A percentile compares a stretch with the other conserved stretches of the same genome.
Conservation (phyloP, 2,888 invertebrate genomes). For the Cataglyphis altisquamis region DNA sequence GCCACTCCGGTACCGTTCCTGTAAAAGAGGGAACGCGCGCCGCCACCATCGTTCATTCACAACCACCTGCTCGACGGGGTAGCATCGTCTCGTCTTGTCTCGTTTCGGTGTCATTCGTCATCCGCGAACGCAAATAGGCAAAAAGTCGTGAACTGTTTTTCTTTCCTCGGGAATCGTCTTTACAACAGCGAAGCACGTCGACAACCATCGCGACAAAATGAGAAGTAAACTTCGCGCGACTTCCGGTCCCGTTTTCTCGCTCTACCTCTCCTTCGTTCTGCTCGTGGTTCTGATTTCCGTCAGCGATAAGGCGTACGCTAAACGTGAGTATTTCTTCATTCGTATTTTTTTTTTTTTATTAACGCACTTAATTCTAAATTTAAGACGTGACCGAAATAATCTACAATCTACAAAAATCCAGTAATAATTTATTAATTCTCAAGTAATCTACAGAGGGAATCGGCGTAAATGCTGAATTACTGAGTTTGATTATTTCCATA, state of each 20-base stretch:
- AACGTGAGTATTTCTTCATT: slow-evolving; percentile 76
- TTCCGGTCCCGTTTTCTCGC: slow-evolving; percentile 62
- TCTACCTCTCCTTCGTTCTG: slow-evolving; percentile 50
- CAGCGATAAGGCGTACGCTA: slow-evolving; percentile 74
- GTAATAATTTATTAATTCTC: not conserved
- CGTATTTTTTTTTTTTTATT: not conserved
- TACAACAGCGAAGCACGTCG: not conserved
- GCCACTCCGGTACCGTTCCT: slow-evolving; percentile 73
- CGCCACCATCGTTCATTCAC: slow-evolving; percentile 79
- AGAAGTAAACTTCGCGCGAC: slow-evolving; percentile 51
- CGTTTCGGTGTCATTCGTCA: slow-evolving; percentile 31
- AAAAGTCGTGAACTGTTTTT: not conserved
- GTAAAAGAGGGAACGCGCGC: slow-evolving; percentile 75
- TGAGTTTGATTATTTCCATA: not conserved
- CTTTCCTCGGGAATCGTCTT: not conserved
- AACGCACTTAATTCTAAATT: not conserved
- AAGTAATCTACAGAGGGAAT: not conserved
- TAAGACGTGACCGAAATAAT: not conserved
- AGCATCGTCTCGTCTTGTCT: slow-evolving; percentile 68
- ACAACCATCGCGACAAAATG: slow-evolving; percentile 45
- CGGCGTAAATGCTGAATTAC: not conserved
- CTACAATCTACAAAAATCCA: not conserved
- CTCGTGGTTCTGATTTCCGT: slow-evolving; percentile 72
- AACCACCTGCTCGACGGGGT: slow-evolving; percentile 81
- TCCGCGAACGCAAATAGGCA: slow-evolving; percentile 40